Evolutionary conservation across 2,113 vertebrate genomes (phyloP), one percentile per base, ranked within the genome.

Genomic region (Sphyrna mokarran): DNA sequence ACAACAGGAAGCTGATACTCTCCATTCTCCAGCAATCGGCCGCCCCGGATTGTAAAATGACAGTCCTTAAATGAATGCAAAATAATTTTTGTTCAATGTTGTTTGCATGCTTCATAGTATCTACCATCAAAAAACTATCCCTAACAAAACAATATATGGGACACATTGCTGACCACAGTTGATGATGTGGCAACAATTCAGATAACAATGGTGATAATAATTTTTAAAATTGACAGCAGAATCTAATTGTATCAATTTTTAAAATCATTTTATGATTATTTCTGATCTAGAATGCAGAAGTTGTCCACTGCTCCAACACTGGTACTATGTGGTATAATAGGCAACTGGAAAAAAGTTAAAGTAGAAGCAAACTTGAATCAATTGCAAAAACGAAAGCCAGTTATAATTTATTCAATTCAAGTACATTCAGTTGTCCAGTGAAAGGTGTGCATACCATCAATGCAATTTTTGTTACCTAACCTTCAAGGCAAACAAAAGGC

Each of bases 1-100:
- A 99, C 99, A 0, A 99, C 97, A 0, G 99, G 99, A n/a, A 99
- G 97, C 96, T 99, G 99, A 96, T 99, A 99, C 96, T 98, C 97
- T 87, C 98, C 98, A 0, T 98, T 97, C 95, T 98, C 98, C 96
- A 96, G 97, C 87, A 97, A 86, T n/a, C 99, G 98, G 94, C 99
- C 99, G 7, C 99, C 99, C 0, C 98, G 98, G 96, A 99, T 99
- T 95, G 99, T 99, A 95, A 99, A 99, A 96, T 99, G 99, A 97
- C 99, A 99, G 96, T 99, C 99, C 99, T 99, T 96, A 96, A 1
- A 37, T 95, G 96, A 68, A 95, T 40, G 70, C n/a, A 80, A 95
- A 95, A 76, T 1, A n/a, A 0, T 95, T 83, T 54, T 43, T 95
- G 18, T 43, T 87, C 68, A 86, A 95, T 37, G 33, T 83, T 63